A percentile compares a stretch with the other conserved stretches of the same genome.
Evolutionary conservation across 2,888 invertebrate genomes (phyloP).

Genomic region (Pollenia griseotomentosa): DNA sequence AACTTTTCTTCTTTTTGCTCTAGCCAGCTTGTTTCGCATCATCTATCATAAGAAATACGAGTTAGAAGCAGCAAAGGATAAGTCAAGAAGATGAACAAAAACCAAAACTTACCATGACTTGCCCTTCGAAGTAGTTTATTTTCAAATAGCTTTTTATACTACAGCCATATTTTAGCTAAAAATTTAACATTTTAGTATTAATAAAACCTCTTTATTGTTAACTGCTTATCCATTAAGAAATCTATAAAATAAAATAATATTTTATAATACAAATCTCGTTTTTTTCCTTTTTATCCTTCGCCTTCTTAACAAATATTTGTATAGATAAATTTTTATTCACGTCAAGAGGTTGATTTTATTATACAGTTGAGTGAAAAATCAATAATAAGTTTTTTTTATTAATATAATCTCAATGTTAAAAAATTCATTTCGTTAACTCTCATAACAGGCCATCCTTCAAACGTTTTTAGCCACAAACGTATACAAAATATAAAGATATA

Average conservation of each 20-base stretch:
- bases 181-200: too few species aligned
- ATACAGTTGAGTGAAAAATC: conserved; percentile 36
- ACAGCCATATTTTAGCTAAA: too few species aligned
- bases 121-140: too few species aligned
- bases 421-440: conserved; percentile 8
- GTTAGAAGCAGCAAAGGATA: too few species aligned
- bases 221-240: background rate
- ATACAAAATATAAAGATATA: conserved; percentile 2
- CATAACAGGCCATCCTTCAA: background rate
- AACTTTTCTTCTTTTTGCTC: too few species aligned
- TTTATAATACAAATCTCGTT: too few species aligned
- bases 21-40: too few species aligned
- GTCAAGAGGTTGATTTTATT: conserved; percentile 32
- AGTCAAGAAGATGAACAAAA: too few species aligned
- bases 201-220: too few species aligned
- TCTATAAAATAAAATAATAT: background rate
- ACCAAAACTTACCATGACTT: too few species aligned
- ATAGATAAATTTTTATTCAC: conserved; percentile 8
- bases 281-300: background rate
- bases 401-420: conserved; percentile 20
- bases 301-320: background rate
- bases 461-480: background rate
- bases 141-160: too few species aligned
- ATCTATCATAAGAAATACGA: too few species aligned
- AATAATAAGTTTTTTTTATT: background rate